Evolutionary conservation across 2,113 vertebrate species (phyloP), one percentile per base, ranked within the genome.

Genomic region (Anhinga rufa): DNA sequence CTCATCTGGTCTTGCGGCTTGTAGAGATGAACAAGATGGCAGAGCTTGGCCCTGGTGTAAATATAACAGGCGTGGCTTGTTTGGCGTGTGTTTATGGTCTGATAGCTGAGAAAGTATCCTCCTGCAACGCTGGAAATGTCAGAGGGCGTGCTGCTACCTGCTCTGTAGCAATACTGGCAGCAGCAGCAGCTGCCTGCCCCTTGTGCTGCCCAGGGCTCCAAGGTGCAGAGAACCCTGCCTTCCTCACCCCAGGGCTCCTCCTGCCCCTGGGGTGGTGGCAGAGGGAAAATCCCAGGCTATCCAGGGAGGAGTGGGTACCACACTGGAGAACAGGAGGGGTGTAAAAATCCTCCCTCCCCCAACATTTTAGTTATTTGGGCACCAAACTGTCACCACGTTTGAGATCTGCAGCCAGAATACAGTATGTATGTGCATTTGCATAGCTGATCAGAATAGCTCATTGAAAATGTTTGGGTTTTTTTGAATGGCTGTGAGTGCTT

Each of bases 21-120:
- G 20, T 10, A 58, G 28, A n/a, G 58, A 21, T 0, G 4, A 57
- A 28, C 7, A 11, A 0, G 0, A 18, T 31, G 54, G 52, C 48
- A 76, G 87, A 88, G 40, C 32, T 86, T 20, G 54, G 52, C 32
- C 34, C 49, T 72, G n/a, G 14, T 46, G 54, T 62, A 72, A 31
- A 36, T 34, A 14, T 2, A 44, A 44, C 18, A 64, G 42, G 16
- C n/a, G 14, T 62, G 68, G 34, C 13, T 55, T 76, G 26, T 75
- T 71, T 57, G 68, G 38, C 38, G 24, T 19, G 46, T 12, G 2
- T 36, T 82, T 85, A 18, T 38, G 60, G 20, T 29, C 55, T 5
- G 2, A 8, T 2, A 42, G 14, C 46, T 52, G 51, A 78, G 60
- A 36, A 1, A 60, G 32, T 26, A 36, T 31, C 61, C 24, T 54